These are phyloP conservation scores for Dyspetes luteomarginatus DNA, from an alignment of 2,888 invertebrate species.

Conservation along the genomic window DNA sequence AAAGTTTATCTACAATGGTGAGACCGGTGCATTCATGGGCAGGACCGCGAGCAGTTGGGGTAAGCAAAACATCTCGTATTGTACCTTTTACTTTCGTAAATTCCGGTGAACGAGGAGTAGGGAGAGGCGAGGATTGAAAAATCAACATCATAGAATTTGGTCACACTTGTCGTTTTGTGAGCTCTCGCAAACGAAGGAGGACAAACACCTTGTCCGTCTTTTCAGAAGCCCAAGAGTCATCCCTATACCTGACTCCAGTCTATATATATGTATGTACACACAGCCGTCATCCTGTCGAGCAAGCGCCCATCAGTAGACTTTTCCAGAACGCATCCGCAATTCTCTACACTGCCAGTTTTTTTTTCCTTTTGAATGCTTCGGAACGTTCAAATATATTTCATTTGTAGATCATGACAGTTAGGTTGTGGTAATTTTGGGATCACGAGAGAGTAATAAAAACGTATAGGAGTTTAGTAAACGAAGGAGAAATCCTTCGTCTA, in stretches of 20 bases:
- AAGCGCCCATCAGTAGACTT: background rate
- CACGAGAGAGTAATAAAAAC: background rate
- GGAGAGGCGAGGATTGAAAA: background rate
- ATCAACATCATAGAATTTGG: background rate
- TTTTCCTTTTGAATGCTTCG: too few relatives aligned
- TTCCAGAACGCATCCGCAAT: background rate
- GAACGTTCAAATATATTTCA: background rate
- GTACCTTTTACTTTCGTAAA: background rate
- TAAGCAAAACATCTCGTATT: constrained; percentile 79
- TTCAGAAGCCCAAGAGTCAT: background rate
- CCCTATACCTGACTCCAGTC: background rate
- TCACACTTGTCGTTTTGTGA: background rate
- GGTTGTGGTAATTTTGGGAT: background rate
- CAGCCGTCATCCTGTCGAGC: background rate
- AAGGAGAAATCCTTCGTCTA: constrained; percentile 22
- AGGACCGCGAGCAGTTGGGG: constrained; percentile 87
- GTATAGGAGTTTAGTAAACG: constrained; percentile 30
- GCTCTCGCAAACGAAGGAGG: background rate
- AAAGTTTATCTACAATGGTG: constrained; percentile 85
- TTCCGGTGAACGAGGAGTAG: background rate
- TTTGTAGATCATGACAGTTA: background rate
- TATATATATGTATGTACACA: background rate
- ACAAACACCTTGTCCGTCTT: background rate
- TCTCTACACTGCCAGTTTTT: background rate
- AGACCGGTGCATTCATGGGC: constrained; percentile 86